Evolutionary conservation across 2,797 vertebrate species (phyloP), one percentile per base, ranked within the genome.

Genomic region (Poecilia gillii): DNA sequence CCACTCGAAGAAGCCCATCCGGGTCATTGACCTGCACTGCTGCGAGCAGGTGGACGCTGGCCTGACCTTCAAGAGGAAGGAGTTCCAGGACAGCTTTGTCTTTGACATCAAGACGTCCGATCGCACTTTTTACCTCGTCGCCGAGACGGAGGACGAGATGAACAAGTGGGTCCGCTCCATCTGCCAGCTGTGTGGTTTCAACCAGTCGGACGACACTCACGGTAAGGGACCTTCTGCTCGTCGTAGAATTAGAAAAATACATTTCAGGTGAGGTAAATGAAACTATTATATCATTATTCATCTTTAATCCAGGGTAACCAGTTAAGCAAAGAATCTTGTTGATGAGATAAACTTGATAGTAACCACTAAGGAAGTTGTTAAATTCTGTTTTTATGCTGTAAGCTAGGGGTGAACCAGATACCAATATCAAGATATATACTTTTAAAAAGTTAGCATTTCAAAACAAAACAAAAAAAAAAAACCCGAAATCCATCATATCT

Each of bases 71-170:
- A 99, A 99, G 94, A 97, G 98, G 94, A 99, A 99, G 94, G 99
- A 99, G 90, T 97, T 99, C 88, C 98, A 99, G 94, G 98, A 99
- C 91, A 99, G 98, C 92, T 99, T 98, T 20, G 98, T 99, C 83
- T 99, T 99, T 0, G 99, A 99, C 95, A 98, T 99, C 95, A 99
- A 98, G 94, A 99, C 99, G n/a, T 97, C 96, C 0, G 99, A 99
- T 84, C 96, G 99, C 83, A 99, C 98, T 84, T 99, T 99, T 86
- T 99, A 99, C 86, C 96, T 99, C 68, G 99, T 99, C 76, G 98
- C 98, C 0, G 99, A 99, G 91, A 99, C 98, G 0, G 97, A 99
- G 89, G 98, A 99, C 1, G 98, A 99, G 83, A 99, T 99, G 99
- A 99, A 98, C 93, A 98, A 98, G 88, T 99, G 99, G 99, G 99